These are phyloP conservation scores for Clinocottus analis DNA, from an alignment of 2,113 vertebrate genomes.

Conservation along the genomic window DNA sequence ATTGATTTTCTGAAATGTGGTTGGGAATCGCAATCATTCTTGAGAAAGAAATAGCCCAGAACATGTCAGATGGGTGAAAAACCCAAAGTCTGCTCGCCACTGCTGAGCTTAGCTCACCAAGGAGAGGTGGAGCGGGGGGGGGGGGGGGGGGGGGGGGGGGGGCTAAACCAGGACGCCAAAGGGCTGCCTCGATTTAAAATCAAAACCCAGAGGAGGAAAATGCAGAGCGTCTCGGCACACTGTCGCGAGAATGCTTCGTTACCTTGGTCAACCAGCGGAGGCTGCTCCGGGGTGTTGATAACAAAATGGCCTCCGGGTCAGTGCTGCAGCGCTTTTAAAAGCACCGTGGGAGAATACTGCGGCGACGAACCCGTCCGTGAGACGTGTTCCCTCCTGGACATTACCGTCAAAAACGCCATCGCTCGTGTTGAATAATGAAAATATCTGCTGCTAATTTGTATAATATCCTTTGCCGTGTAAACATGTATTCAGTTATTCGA, in stretches of 20 bases:
- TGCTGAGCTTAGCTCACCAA: conserved; percentile 46
- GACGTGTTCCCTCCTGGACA: conserved; percentile 18
- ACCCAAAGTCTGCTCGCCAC: conserved; percentile 40
- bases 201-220: conserved; percentile 25
- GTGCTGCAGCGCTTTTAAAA: conserved; percentile 21
- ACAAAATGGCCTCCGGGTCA: conserved; percentile 45
- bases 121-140: too few species aligned
- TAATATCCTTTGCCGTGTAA: conserved; percentile 16
- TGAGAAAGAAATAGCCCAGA: conserved; percentile 52
- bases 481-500: conserved; percentile 30
- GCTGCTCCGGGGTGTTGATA: conserved; percentile 51
- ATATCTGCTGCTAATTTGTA: neutral
- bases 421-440: conserved; percentile 7
- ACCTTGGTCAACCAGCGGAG: conserved; percentile 42
- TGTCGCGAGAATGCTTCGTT: conserved; percentile 38
- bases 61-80: conserved; percentile 59
- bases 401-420: conserved; percentile 11
- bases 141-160: too few species aligned
- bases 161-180: conserved; percentile 40
- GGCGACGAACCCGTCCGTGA: conserved; percentile 26
- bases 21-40: conserved; percentile 68
- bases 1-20: conserved; percentile 67
- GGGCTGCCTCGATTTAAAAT: conserved; percentile 39
- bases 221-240: conserved; percentile 23
- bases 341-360: conserved; percentile 4